Evolutionary conservation across 1,140 invertebrate species (phyloP), one percentile per base, ranked within the genome.

Genomic region (Asobara japonica): DNA sequence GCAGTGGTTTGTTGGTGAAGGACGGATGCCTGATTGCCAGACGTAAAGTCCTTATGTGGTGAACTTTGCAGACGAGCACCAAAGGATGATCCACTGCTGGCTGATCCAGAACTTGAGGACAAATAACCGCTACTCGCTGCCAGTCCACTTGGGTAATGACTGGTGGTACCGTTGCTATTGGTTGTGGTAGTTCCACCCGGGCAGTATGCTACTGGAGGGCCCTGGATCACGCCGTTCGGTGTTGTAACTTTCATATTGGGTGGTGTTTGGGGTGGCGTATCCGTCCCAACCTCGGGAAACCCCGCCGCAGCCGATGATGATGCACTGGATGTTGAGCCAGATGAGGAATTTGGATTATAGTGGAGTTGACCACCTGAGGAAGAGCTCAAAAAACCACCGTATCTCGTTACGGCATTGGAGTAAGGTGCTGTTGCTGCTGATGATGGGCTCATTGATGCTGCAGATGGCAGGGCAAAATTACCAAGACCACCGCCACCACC

Each of bases 191-290:
- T 85, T 85, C 86, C 85, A 86, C 81, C 82, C 83, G 86, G 84
- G 82, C 89, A 85, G 78, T 90, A 90, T 78, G 88, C 87, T 82
- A 87, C 84, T 82, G 89, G 87, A 82, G 89, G 85, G 75, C 86
- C 85, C 88, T 87, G 88, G 89, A 91, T 88, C 78, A 92, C 85
- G 85, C 90, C 80, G 89, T 91, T 83, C 80, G 93, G 92, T 82
- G 91, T 94, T 78, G 92, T 91, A 82, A 95, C 90, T 84, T 96
- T 96, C 92, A 96, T 94, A 86, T 94, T 96, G 83, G 95, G 95
- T 70, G 95, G 95, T 75, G 95, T 97, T 88, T 96, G 95, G 27
- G 95, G 95, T 76, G 95, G 95, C 73, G 95, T 97, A 84, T 96
- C 95, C 75, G 95, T 96, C 88, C 94, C 94, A 83, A 95, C 93